Evolutionary conservation across 2,797 vertebrate genomes (phyloP), one percentile per base, ranked within the genome.

Genomic region (Delichon dasypus): DNA sequence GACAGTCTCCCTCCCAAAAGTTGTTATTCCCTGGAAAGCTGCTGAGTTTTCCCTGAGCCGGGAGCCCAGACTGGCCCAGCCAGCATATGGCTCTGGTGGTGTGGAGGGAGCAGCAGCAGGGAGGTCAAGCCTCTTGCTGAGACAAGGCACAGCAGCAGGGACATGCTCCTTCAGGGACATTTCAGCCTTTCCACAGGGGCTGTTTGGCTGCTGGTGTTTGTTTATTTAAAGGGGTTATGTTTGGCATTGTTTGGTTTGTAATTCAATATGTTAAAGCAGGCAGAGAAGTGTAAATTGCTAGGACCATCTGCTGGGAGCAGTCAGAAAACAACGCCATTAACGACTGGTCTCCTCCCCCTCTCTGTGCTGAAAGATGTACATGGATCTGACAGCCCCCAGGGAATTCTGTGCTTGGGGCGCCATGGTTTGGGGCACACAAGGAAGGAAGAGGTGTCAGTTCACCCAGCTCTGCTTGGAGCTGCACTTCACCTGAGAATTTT

Each of bases 281-380:
- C 85, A 93, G 89, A 88, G 68, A 93, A 92, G 85, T 53, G 78
- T 77, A 88, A 95, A 94, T 91, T 94, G 78, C 57, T 10, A 1
- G 61, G 83, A 93, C 95, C 89, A 93, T 95, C 94, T 96, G 95
- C 89, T 91, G 82, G 85, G 86, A 87, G 75, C 87, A 96, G 75
- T 67, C 91, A 94, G 95, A 72, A 92, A 67, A 91, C 87, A 0
- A 0, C 0, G 0, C 51, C 18, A 27, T 30, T 90, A 76, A 74
- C 90, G 91, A 94, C 6, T 89, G 93, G 96, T 94, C 67, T 85
- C 42, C 64, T 86, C 58, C 51, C 73, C 38, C 42, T 86, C 45
- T 60, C 32, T 0, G 0, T 1, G 4, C 57, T 76, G 81, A 76
- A 60, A 66, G 36, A 48, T 20, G 47, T 30, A 36, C 74, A 15